Evolutionary conservation across 2,888 invertebrate genomes (phyloP), one percentile per base, ranked within the genome.

Genomic region (Apotomis betuletana): DNA sequence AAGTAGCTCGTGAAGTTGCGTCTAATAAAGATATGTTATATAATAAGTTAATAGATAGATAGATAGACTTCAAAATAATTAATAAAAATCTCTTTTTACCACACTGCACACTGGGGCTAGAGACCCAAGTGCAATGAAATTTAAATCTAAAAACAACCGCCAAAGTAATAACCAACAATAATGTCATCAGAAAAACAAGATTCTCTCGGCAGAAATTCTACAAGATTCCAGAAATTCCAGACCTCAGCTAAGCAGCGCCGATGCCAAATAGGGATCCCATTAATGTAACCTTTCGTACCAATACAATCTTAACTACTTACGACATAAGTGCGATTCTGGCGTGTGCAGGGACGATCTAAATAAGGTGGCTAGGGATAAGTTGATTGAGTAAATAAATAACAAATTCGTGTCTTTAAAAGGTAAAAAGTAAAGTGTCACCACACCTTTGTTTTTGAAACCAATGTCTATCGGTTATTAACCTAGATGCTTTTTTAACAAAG

Each of bases 361-460:
- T 54, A 63, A 54, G 41, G 15, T 38, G 52, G 13, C 63, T 38
- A 41, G 64, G 54, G 44, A 54, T 64, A 64, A 64, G 54, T 54
- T 64, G 64, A 64, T 64, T 44, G 55, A 55, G 55, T 64, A 55
- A 55, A 64, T 64, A 64, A 64, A 64, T 55, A 64, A 64, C 55
- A 41, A 54, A 63, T 64, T 64, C 38, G 12, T 64, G 27, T 46
- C 64, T 64, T n/a, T 64, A 55, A 64, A 64, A 55, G 64, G 64
- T 15, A 64, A 54, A 54, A 41, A 12, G 13, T 57, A 5, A 27
- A 44, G n/a, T 44, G 55, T 64, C 49, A 10, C 49, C 10, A 9
- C 49, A 49, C 5, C 6, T 41, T 41, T 5, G 41, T 41, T 41
- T 41, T 6, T 41, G 41, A 6, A 41, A 41, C 41, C 27, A 27